Evolutionary conservation across 2,797 vertebrate genomes (phyloP).

Genomic region (Lepidocolaptes lacrymiger): DNA sequence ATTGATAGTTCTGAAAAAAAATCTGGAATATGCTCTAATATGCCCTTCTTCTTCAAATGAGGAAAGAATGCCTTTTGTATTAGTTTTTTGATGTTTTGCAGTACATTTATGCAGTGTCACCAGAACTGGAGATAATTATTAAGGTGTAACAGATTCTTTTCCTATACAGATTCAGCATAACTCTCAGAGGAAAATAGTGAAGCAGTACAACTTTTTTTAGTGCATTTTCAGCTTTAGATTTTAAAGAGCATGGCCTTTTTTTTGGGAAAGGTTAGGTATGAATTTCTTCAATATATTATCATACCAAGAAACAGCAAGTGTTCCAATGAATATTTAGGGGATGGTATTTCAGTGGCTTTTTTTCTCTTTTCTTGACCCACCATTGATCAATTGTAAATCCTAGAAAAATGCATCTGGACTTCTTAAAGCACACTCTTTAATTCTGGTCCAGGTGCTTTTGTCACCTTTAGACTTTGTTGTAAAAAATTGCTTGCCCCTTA

Average conservation of each 20-base stretch:
- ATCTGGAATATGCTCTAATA: neutral
- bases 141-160: neutral
- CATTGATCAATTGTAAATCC: neutral
- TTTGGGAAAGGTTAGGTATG: constrained; percentile 19
- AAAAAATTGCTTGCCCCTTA: neutral
- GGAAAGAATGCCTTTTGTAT: neutral
- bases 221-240: constrained; percentile 2
- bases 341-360: constrained; percentile 26
- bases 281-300: constrained; percentile 41
- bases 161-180: neutral
- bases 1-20: neutral
- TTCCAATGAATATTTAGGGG: constrained; percentile 47
- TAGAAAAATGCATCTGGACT: neutral
- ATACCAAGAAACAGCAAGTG: constrained; percentile 10
- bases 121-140: neutral
- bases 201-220: neutral
- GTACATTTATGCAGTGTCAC: neutral
- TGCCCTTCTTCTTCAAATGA: neutral
- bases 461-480: neutral
- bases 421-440: neutral
- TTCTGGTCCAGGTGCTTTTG: neutral
- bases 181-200: neutral
- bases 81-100: neutral
- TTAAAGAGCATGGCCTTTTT: constrained; percentile 52
- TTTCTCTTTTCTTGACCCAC: neutral